Evolutionary conservation across 2,888 invertebrate genomes (phyloP).

Genomic region (Exocentrus adspersus): DNA sequence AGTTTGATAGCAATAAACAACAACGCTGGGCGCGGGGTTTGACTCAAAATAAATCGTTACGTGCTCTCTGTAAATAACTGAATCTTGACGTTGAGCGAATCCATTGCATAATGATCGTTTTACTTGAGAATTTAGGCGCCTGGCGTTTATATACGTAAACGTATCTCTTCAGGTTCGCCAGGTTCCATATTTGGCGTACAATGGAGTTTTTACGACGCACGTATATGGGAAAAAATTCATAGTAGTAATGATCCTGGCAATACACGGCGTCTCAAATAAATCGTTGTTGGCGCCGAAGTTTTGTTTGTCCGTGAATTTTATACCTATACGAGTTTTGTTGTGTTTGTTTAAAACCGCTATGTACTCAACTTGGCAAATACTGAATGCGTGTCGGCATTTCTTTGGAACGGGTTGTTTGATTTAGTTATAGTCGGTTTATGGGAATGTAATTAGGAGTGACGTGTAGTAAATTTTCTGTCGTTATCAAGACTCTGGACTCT

Average conservation of each 20-base stretch:
- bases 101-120: neutral
- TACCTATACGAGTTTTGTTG: neutral
- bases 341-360: conserved; percentile 1
- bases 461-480: neutral
- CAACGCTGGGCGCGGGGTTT: too few relatives aligned
- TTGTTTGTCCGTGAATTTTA: conserved; percentile 20
- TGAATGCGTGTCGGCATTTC: neutral
- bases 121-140: neutral
- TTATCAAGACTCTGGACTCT: too few relatives aligned
- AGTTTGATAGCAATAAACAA: too few relatives aligned
- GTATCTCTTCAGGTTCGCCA: neutral
- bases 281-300: conserved; percentile 22
- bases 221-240: neutral
- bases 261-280: too few relatives aligned
- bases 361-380: conserved; percentile 13
- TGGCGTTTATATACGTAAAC: neutral
- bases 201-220: neutral
- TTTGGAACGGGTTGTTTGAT: neutral
- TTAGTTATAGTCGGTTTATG: neutral
- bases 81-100: too few relatives aligned
- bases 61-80: too few relatives aligned
- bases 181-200: neutral
- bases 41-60: too few relatives aligned
- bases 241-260: too few relatives aligned
- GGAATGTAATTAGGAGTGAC: neutral